Conservation (phyloP, 2,113 vertebrate species). For the Paradoxurus hermaphroditus region DNA sequence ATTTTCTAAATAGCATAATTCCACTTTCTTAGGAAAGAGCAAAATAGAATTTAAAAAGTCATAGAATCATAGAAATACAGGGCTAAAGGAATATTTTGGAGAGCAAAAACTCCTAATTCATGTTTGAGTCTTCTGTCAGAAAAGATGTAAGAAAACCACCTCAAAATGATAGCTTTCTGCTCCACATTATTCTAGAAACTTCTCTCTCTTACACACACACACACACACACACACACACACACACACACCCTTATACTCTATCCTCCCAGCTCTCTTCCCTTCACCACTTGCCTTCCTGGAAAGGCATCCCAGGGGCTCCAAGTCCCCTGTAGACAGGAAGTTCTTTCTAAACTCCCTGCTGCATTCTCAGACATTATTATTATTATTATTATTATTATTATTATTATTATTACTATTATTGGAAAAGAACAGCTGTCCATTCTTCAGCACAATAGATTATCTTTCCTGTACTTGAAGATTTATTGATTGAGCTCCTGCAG, state of each 20-base stretch:
- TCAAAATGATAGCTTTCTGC: neutral
- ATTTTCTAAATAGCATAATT: constrained; percentile 27
- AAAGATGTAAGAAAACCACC: neutral
- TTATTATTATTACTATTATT: neutral
- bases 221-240: neutral
- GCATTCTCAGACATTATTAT: neutral
- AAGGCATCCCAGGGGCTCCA: neutral
- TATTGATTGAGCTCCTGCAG: neutral
- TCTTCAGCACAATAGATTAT: neutral
- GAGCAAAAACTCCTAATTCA: neutral
- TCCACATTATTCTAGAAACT: neutral
- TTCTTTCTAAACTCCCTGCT: neutral
- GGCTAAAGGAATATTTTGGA: neutral
- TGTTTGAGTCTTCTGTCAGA: neutral
- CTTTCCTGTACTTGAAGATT: neutral
- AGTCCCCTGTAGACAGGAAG: neutral
- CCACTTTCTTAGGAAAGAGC: neutral
- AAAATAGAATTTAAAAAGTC: constrained; percentile 3
- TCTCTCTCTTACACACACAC: neutral
- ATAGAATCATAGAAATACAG: neutral
- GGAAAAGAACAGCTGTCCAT: neutral
- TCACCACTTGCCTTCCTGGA: neutral
- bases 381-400: neutral
- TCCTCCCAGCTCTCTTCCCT: neutral
- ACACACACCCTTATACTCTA: neutral